phyloP scores from a whole-genome alignment of 2,113 vertebrate genomes.

The Lethenteron camtschaticum region DNA sequence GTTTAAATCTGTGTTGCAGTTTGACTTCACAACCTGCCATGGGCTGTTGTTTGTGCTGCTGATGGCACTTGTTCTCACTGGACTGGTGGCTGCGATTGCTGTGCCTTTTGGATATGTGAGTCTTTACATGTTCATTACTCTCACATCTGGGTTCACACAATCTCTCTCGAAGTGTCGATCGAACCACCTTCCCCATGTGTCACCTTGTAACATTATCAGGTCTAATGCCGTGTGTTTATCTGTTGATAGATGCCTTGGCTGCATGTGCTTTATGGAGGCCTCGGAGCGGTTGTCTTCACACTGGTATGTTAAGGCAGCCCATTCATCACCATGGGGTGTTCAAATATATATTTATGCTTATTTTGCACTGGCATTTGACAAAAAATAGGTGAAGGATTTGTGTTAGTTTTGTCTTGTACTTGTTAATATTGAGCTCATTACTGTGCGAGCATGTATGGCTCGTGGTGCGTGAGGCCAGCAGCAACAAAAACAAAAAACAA shows the following conservation, averaged over 20 bases:
- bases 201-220: background rate
- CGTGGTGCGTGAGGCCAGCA: too few species aligned
- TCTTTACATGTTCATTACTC: background rate
- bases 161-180: background rate
- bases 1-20: conserved; percentile 8
- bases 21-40: conserved; percentile 18
- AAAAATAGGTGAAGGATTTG: too few species aligned
- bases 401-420: too few species aligned
- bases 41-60: conserved; percentile 17
- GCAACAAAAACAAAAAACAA: too few species aligned
- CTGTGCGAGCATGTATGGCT: too few species aligned
- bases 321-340: background rate
- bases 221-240: background rate
- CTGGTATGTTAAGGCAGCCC: conserved; percentile 13
- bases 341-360: too few species aligned
- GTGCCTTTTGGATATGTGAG: conserved; percentile 19
- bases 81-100: conserved; percentile 15
- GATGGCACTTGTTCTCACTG: conserved; percentile 17
- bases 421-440: too few species aligned
- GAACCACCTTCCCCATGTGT: background rate
- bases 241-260: conserved; percentile 18
- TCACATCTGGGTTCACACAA: background rate
- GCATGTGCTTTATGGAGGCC: conserved; percentile 16
- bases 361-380: too few species aligned
- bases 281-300: conserved; percentile 17